Base-by-base conservation (phyloP, 2,797 vertebrate species). In the Oryzias sinensis region DNA sequence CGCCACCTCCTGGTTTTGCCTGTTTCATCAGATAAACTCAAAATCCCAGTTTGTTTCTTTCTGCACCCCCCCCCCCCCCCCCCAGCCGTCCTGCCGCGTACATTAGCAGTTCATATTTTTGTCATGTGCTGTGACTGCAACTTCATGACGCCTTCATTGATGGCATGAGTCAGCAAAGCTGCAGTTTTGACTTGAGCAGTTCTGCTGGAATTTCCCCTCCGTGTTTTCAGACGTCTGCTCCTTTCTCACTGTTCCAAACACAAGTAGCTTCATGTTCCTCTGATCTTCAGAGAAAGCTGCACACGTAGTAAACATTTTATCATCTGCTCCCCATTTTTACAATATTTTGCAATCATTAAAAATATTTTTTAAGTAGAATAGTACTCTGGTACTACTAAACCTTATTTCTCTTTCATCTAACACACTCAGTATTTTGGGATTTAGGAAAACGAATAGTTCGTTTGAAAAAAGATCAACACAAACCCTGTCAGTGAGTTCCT, bases 121-220 rank as follows among this genome's bases (percentile, higher is more conserved):
- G n/a, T 59, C 37, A 1, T 11, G 43, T 29, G 16, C 44, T 53
- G 43, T 14, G 20, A 17, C 15, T 53, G 14, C 18, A 24, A 51
- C 55, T 60, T 40, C 14, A 48, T 37, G 6, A 54, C 56, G 24
- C 25, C 43, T 55, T 47, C 20, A 47, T 71, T 54, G 63, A 79
- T 60, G 62, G 40, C 52, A 68, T 84, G 77, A 84, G 46, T 84
- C 79, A 65, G 81, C 62, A 77, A 54, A 68, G 49, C 50, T 11
- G 5, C 16, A 64, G 17, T 17, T 68, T 4, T 16, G 46, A 51
- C 15, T 1, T 4, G 1, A 55, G 16, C 24, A 37, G 14, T n/a
- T 49, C 59, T 43, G 48, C 49, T 67, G 33, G 33, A 37, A 37
- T 37, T 37, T 37, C 33, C 29, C 33, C 33, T 65, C 25, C 48